Base-by-base conservation (phyloP, 2,888 invertebrate genomes). In the Drosophila diplacantha region DNA sequence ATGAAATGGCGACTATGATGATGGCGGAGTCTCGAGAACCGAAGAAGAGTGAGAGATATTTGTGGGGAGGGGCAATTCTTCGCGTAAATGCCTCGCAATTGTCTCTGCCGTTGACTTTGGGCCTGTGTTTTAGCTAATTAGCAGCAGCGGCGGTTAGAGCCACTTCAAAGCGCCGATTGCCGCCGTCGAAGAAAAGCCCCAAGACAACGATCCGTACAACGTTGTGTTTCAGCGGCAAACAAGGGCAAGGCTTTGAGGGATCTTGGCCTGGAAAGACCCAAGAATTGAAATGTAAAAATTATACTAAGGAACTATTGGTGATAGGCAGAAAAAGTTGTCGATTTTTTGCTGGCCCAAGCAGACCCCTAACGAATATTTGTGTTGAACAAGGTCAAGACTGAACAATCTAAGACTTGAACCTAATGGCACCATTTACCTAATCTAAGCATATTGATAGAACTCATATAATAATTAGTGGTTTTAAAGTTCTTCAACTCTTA, bases 71-170 rank as follows among this genome's bases (percentile, higher is more conserved):
- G 60, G 31, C 35, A 29, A 58, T 59, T 59, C 38, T 58, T 58
- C 14, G 24, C 51, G 57, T 64, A 71, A 78, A 70, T 79, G 68
- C 66, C 58, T 44, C 64, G 53, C 80, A 82, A 80, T 79, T 82
- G 67, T 75, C 66, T 65, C 56, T 61, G 44, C 29, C 32, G 39
- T 31, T 61, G 61, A 22, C 50, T 49, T 9, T 20, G 61, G 29
- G 66, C 18, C 58, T 52, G 35, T 16, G 43, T 62, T 69, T 63
- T 53, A 65, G 80, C 68, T 77, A 77, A 77, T 77, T 82, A 82
- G 57, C 50, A 55, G 52, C 41, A 53, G 55, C 51, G 49, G 52
- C 47, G 49, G 60, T 26, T 46, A 39, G 49, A 50, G 43, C 29
- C 57, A 34, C 41, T 44, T 18, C 41, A 32, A 62, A 43, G 51